Percentiles rank a stretch among this genome's conserved stretches.
Conservation (phyloP, 2,113 vertebrate species). For the Corythornis cristatus region DNA sequence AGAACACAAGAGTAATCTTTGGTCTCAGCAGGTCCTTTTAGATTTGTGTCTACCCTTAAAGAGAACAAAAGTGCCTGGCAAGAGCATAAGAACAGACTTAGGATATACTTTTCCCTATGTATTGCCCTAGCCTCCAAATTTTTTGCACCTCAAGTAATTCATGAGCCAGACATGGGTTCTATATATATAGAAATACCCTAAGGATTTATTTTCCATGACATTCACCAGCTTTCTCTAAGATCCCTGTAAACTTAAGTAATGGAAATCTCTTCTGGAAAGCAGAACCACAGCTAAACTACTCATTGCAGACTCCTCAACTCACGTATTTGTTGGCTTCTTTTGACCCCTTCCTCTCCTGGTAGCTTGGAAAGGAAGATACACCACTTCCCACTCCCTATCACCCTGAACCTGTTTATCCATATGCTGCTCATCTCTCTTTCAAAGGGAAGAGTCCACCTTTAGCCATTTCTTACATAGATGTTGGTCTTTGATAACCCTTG, state of each 20-base stretch:
- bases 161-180: neutral
- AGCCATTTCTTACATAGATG: neutral
- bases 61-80: neutral
- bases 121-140: neutral
- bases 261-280: neutral
- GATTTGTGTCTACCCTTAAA: neutral
- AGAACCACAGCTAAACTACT: neutral
- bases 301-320: neutral
- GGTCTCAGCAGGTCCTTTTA: neutral
- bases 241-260: neutral
- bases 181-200: neutral
- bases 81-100: neutral
- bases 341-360: neutral
- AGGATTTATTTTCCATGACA: neutral
- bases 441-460: neutral
- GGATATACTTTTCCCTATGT: neutral
- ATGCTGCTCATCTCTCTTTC: neutral
- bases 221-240: neutral
- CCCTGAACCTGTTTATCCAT: neutral
- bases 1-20: neutral
- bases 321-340: neutral
- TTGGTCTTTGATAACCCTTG: neutral
- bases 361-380: neutral
- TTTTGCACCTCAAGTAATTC: neutral
- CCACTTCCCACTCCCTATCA: neutral